Conservation (phyloP, 2,797 vertebrate species). For the Xyrichtys novacula region DNA sequence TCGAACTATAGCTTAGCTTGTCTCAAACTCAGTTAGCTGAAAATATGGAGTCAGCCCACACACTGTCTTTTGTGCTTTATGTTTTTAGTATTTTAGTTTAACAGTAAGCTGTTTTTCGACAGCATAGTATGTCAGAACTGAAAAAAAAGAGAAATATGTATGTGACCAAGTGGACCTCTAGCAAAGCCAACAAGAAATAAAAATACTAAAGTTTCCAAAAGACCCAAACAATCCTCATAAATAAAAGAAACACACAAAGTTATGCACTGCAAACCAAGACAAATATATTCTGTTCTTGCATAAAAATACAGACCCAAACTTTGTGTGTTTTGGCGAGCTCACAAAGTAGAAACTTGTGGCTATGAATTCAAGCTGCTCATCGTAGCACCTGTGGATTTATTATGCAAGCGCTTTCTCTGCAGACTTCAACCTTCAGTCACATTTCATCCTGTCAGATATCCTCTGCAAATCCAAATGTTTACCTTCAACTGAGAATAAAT, state of each 20-base stretch:
- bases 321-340: not conserved
- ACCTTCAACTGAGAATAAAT: slow-evolving; percentile 12
- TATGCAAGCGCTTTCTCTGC: slow-evolving; percentile 1
- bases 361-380: slow-evolving; percentile 31
- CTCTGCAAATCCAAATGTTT: not conserved
- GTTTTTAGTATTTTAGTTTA: too few relatives aligned
- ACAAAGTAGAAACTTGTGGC: slow-evolving; percentile 13
- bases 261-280: slow-evolving; percentile 2
- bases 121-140: too few relatives aligned
- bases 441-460: slow-evolving; percentile 11
- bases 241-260: slow-evolving; percentile 15
- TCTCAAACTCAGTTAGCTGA: too few relatives aligned
- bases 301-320: not conserved
- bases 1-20: too few relatives aligned
- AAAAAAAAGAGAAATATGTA: slow-evolving; percentile 37
- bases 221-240: slow-evolving; percentile 21
- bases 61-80: too few relatives aligned
- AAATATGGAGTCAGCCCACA: too few relatives aligned
- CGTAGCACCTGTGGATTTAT: slow-evolving; percentile 23
- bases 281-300: not conserved
- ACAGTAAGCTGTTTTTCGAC: too few relatives aligned
- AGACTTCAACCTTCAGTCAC: slow-evolving; percentile 1
- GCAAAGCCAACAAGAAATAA: slow-evolving; percentile 15
- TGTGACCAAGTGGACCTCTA: slow-evolving; percentile 32
- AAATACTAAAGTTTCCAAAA: slow-evolving; percentile 29